Conservation (phyloP, 2,113 vertebrate species). For the Sturnira hondurensis region DNA sequence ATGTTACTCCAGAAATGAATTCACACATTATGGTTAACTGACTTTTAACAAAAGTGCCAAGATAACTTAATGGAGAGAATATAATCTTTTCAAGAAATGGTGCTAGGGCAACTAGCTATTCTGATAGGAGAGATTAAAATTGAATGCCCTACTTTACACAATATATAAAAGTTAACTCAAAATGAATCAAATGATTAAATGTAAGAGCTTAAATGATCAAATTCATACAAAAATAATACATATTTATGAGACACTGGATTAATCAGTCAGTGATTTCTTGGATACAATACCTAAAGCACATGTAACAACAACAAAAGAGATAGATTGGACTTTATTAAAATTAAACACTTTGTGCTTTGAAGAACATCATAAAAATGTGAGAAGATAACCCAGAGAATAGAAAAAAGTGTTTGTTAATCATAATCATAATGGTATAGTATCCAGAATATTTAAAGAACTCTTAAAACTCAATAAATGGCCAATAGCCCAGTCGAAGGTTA, state of each 20-base stretch:
- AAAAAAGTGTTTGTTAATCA: background rate
- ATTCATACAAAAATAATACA: background rate
- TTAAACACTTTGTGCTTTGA: background rate
- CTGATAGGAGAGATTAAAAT: background rate
- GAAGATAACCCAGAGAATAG: background rate
- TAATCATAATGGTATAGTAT: background rate
- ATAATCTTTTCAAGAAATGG: background rate
- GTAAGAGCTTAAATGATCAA: background rate
- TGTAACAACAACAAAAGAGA: background rate
- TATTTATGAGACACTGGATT: background rate
- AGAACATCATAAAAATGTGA: background rate
- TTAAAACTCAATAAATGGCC: background rate
- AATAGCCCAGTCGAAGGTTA: background rate
- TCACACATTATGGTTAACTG: background rate
- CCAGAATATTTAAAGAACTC: background rate
- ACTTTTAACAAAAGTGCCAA: background rate
- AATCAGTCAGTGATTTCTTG: background rate
- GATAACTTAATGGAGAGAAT: background rate
- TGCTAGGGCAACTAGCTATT: background rate
- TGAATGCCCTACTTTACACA: background rate
- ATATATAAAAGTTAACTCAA: background rate
- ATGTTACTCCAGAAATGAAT: background rate
- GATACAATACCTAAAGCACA: background rate
- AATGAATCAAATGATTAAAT: background rate
- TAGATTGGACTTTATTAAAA: background rate